A percentile compares a stretch with the other conserved stretches of the same genome.
Conservation (phyloP, 2,888 invertebrate genomes). For the Creontiades dilutus region DNA sequence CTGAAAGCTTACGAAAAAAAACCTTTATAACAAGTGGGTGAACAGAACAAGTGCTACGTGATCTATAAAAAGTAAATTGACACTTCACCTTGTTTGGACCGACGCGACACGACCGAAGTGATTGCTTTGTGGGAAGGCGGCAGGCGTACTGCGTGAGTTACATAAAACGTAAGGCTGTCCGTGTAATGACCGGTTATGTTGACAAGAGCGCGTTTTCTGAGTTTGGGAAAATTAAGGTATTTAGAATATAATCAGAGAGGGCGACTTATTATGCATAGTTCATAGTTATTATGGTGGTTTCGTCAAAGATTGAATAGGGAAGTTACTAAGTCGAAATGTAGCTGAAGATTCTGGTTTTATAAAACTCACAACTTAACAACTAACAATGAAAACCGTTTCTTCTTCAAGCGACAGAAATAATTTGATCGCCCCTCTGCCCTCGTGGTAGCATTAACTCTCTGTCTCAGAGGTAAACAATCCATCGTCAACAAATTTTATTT, state of each 20-base stretch:
- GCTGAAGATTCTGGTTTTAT: no score
- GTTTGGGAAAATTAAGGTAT: background rate
- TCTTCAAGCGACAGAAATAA: no score
- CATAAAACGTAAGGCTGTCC: background rate
- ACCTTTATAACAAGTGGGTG: background rate
- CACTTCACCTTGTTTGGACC: background rate
- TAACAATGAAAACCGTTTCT: no score
- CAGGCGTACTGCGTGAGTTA: background rate
- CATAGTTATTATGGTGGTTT: no score
- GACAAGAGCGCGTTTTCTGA: background rate
- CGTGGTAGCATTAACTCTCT: no score
- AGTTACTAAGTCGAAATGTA: no score
- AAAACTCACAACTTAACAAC: no score
- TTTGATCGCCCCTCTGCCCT: no score
- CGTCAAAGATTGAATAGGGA: no score
- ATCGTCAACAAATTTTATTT: no score
- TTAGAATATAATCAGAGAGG: background rate
- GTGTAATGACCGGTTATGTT: constrained; percentile 3
- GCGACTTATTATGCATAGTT: background rate
- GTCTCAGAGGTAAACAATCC: no score
- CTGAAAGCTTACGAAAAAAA: no score
- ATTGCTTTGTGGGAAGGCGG: background rate
- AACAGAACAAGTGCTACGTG: constrained; percentile 8
- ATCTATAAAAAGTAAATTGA: background rate
- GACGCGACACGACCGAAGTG: background rate